Evolutionary conservation across 92 coral and sea anemone species (phyloP), one percentile per base, ranked within the genome.

Genomic region (Parazoanthus atlanticus): DNA sequence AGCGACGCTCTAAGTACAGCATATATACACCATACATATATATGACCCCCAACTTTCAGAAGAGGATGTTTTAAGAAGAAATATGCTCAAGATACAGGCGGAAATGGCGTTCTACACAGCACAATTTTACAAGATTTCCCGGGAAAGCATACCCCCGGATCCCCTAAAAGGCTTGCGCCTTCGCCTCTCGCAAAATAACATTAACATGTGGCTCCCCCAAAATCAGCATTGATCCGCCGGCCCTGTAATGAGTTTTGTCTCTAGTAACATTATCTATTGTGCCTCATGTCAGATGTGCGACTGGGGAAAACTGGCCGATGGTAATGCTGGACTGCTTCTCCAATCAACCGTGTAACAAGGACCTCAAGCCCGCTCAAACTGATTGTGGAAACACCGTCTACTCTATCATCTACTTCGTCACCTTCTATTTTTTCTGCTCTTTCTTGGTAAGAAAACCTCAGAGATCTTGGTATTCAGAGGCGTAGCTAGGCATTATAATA

Each of bases 231-330:
- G n/a, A n/a, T n/a, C n/a, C n/a, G n/a, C n/a, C n/a, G n/a, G n/a
- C n/a, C n/a, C n/a, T n/a, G n/a, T n/a, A n/a, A n/a, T n/a, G n/a
- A 69, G 74, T 72, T 3, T 73, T 70, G 16, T 40, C 61, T 76
- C 38, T 30, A 71, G 76, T 71, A 31, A 71, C 33, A 19, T 28
- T 80, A 32, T 21, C 52, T 30, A 65, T 69, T 46, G 21, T 76
- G 41, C 29, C 25, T 32, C 13, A 28, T 49, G 54, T 34, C 76
- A 96, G 99, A 77, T 92, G 98, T 25, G 98, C 98, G 6, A 97
- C 99, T 5, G 99, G 99, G 28, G 99, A 97, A 82, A 97, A 93
- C 92, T 97, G 99, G 99, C 99, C 96, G 40, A 74, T 92, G 40
- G 93, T 97, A 9, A 97, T 97, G 99, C 36, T 94, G 43, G 94